Percentiles rank a stretch among this genome's conserved stretches.
Conservation (phyloP, 2,797 vertebrate genomes). For the Hybognathus amarus region DNA sequence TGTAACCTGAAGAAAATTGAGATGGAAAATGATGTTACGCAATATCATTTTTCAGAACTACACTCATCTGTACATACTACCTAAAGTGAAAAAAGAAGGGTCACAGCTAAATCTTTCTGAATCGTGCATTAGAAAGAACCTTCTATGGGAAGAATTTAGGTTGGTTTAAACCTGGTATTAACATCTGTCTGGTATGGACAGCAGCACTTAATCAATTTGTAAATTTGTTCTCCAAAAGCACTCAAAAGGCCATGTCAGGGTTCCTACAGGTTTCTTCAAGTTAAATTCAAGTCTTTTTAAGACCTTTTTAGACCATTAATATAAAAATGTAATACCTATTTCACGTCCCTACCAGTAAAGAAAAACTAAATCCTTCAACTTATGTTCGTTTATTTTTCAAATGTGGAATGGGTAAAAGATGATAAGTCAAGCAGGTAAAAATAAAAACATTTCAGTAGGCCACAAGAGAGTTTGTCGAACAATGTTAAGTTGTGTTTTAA, state of each 20-base stretch:
- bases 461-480: too few species aligned
- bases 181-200: background rate
- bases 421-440: too few species aligned
- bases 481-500: too few species aligned
- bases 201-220: background rate
- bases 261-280: too few species aligned
- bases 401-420: too few species aligned
- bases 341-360: too few species aligned
- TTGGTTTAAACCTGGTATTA: constrained; percentile 3
- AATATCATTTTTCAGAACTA: background rate
- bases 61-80: background rate
- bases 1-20: constrained; percentile 81
- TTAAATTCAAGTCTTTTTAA: too few species aligned
- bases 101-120: background rate
- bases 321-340: too few species aligned
- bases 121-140: background rate
- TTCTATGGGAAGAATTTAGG: background rate
- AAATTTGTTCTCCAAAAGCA: background rate
- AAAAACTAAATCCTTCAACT: too few species aligned
- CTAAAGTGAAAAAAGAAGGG: constrained; percentile 15
- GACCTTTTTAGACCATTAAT: too few species aligned
- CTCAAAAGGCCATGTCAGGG: background rate
- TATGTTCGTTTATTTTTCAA: too few species aligned
- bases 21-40: background rate
- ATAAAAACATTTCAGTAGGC: too few species aligned